Percentiles rank a stretch among this genome's conserved stretches.
Conservation (phyloP, 2,888 invertebrate genomes). For the Drosophila gaucha region DNA sequence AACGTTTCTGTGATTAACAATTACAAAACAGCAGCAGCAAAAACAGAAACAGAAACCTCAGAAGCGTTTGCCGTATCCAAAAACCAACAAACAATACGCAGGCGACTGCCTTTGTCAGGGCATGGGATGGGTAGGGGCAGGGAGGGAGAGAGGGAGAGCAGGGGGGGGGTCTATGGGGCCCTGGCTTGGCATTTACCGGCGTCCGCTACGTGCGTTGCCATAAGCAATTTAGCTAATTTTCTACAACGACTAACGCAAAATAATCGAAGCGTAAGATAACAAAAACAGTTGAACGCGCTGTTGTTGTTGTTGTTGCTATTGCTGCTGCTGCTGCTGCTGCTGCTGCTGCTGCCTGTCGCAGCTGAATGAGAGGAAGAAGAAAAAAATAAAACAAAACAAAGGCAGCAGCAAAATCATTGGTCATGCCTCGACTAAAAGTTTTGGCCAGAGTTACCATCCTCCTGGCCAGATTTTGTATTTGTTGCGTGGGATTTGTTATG, state of each 20-base stretch:
- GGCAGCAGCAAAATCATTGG: constrained; percentile 25
- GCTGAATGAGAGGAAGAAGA: not conserved
- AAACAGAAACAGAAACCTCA: constrained; percentile 42
- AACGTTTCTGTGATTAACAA: constrained; percentile 74
- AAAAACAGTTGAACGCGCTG: constrained; percentile 44
- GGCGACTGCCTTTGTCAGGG: constrained; percentile 8
- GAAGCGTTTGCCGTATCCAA: constrained; percentile 33
- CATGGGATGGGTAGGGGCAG: not conserved
- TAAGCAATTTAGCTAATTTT: constrained; percentile 81
- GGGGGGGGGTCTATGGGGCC: not conserved
- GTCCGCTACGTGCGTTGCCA: constrained; percentile 78
- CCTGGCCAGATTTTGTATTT: constrained; percentile 28
- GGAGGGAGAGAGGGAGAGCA: not conserved
- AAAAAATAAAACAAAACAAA: not conserved
- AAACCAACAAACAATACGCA: constrained; percentile 44
- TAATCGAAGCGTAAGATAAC: constrained; percentile 73
- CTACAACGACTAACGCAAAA: constrained; percentile 65
- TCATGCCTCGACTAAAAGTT: constrained; percentile 25
- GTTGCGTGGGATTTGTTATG: constrained; percentile 28
- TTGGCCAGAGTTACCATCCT: constrained; percentile 11
- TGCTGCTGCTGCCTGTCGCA: not conserved
- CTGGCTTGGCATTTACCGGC: constrained; percentile 42
- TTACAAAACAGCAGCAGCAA: constrained; percentile 63
- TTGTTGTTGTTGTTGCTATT: constrained; percentile 9
- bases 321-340: constrained; percentile 13